Evolutionary conservation across 2,888 invertebrate species (phyloP).

Genomic region (Pseudolycoriella hygida): DNA sequence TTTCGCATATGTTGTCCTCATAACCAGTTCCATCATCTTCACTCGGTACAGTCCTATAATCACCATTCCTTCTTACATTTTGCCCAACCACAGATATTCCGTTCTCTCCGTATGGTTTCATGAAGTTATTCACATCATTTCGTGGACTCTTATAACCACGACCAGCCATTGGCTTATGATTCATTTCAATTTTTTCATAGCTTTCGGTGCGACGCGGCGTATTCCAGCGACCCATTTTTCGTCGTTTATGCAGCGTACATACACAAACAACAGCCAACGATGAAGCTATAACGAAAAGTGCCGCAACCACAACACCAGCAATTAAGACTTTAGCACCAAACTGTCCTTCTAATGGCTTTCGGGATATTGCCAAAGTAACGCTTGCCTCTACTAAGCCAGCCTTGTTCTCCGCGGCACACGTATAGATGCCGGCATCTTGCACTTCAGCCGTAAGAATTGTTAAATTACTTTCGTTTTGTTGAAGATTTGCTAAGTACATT

Average conservation of each 20-base stretch:
- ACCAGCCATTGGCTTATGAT: constrained; percentile 31
- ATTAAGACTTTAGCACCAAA: constrained; percentile 42
- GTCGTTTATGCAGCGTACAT: constrained; percentile 38
- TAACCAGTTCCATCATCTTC: constrained; percentile 45
- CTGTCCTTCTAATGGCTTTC: constrained; percentile 40
- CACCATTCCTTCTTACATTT: constrained; percentile 37
- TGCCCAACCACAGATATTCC: constrained; percentile 28
- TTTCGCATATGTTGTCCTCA: constrained; percentile 30
- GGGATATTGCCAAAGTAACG: constrained; percentile 51
- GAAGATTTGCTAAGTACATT: constrained; percentile 45
- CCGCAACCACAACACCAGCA: constrained; percentile 50
- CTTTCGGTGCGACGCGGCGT: constrained; percentile 37
- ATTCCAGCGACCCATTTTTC: constrained; percentile 35
- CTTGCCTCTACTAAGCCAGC: constrained; percentile 60
- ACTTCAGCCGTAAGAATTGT: constrained; percentile 53
- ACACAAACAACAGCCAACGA: constrained; percentile 49
- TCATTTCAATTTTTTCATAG: constrained; percentile 66
- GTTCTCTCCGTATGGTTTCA: constrained; percentile 13
- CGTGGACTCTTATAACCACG: constrained; percentile 17
- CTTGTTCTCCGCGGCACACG: constrained; percentile 63
- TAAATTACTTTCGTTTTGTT: constrained; percentile 51
- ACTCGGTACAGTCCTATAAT: constrained; percentile 53
- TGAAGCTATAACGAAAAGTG: constrained; percentile 44
- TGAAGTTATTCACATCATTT: constrained; percentile 15
- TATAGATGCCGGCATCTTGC: constrained; percentile 59